Base-by-base conservation (phyloP, 2,888 invertebrate species). In the Trachelus iudaicus region DNA sequence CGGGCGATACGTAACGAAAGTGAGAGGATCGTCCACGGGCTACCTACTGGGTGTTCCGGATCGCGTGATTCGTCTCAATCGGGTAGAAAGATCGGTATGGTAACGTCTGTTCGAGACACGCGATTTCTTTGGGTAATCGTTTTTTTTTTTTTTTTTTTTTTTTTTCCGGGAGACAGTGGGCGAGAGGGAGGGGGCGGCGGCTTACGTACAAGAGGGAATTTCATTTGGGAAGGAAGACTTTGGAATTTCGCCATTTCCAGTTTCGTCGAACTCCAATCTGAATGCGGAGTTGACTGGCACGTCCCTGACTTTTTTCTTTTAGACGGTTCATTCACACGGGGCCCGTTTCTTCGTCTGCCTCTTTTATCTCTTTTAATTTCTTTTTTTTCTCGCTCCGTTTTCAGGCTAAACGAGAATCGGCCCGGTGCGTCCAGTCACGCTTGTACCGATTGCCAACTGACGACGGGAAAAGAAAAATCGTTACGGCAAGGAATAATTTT, bases 1-100 rank as follows among this genome's bases (percentile, higher is more conserved):
- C 86, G 87, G 84, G 85, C 84, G 83, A 56, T 23, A 15, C 84
- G 82, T 84, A 87, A 87, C 80, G 88, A 88, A 88, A 88, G 87
- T 84, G 87, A 88, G 87, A 87, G 85, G 87, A 86, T 76, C 56
- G 0, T 40, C 40, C 40, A 56, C 1, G 23, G 56, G 4, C 34
- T 35, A 12, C 12, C 23, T 56, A 23, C 56, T 56, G 56, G 56
- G 56, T 56, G 23, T 23, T 56, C 23, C 56, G 9, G 23, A 56
- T 56, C 56, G 56, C 56, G 56, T 56, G 56, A 56, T 56, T 15
- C 15, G 9, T 56, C 23, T 56, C 56, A 23, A 23, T 56, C 56
- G 56, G 56, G 56, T 23, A 9, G 56, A 23, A 23, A 56, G 56
- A 56, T 56, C 56, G 56, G 23, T 56, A 56, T 23, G 56, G 56